Evolutionary conservation across 1,140 invertebrate genomes (phyloP).

Genomic region (Diabrotica undecimpunctata): DNA sequence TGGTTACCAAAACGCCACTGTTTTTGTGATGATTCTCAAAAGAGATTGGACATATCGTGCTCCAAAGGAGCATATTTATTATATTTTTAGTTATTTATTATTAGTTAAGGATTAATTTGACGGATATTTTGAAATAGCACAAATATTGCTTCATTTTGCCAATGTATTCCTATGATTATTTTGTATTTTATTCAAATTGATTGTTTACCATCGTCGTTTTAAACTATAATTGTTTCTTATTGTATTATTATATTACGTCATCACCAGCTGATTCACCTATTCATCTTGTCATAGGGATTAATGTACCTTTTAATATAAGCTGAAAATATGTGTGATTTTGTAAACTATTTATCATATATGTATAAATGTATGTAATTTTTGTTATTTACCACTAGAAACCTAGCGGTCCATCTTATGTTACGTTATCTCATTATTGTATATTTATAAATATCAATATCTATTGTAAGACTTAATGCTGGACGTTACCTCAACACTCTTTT

Average conservation of each 20-base stretch:
- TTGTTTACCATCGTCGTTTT: too few species aligned
- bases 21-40: slow-evolving; percentile 34
- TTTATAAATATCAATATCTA: slow-evolving; percentile 32
- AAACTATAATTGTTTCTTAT: too few species aligned
- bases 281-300: slow-evolving; percentile 41
- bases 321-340: slow-evolving; percentile 47
- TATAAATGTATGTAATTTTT: slow-evolving; percentile 47
- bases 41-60: slow-evolving; percentile 34
- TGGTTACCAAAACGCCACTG: slow-evolving; percentile 17
- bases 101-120: slow-evolving; percentile 29
- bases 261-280: slow-evolving; percentile 33
- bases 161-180: slow-evolving; percentile 39
- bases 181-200: not conserved
- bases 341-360: slow-evolving; percentile 47
- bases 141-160: slow-evolving; percentile 38
- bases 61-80: slow-evolving; percentile 44
- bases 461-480: slow-evolving; percentile 30
- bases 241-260: not conserved
- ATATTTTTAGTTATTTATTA: slow-evolving; percentile 45
- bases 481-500: slow-evolving; percentile 26
- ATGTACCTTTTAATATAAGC: slow-evolving; percentile 46
- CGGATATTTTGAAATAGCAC: slow-evolving; percentile 30
- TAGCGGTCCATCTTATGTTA: slow-evolving; percentile 29
- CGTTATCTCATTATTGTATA: slow-evolving; percentile 43
- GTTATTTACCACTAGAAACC: slow-evolving; percentile 33